Base-by-base conservation (phyloP, 2,113 vertebrate genomes). In the Ranitomeya imitator region DNA sequence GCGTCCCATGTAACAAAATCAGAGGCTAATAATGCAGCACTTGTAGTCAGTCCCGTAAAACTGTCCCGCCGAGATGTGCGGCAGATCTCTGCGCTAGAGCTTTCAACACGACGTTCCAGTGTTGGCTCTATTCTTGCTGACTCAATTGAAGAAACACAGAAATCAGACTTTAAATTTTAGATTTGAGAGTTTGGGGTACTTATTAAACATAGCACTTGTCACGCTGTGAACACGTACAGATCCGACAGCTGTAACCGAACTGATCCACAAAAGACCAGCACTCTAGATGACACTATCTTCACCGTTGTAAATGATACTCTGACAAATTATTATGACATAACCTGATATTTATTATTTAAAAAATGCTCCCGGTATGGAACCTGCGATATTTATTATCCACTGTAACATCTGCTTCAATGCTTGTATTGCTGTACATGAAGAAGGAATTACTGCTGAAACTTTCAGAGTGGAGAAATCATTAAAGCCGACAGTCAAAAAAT, bases 31-130 rank as follows among this genome's bases (percentile, higher is more conserved):
- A 0, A 59, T 85, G 83, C 83, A 54, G 89, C 92, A 9, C 89
- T 93, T 85, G 82, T 90, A 84, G 79, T 93, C 90, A 94, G 91
- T 10, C 93, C 94, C 79, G 92, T 96, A 60, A 95, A 95, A 86
- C 4, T 97, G 37, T 93, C 93, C 85, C 94, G 94, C 61, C 93
- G 91, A 92, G 95, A 97, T 60, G 90, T 97, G 85, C 95, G 94
- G 67, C 93, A 94, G 81, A 95, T 96, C 86, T 92, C 93, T 88
- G 88, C 92, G 4, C 76, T 92, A 26, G 93, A 95, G 65, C 91
- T 96, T 45, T 92, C 93, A 59, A 90, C 90, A 67, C 94, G 92
- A 87, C 91, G 90, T 7, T 94, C 94, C 14, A 88, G 82, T 79
- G 93, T 91, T 88, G 92, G 90, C 51, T 91, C 93, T 77, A 60